A percentile compares a stretch with the other conserved stretches of the same genome.
phyloP scores from a whole-genome alignment of 2,888 invertebrate genomes.

The Megastigmus dorsalis region DNA sequence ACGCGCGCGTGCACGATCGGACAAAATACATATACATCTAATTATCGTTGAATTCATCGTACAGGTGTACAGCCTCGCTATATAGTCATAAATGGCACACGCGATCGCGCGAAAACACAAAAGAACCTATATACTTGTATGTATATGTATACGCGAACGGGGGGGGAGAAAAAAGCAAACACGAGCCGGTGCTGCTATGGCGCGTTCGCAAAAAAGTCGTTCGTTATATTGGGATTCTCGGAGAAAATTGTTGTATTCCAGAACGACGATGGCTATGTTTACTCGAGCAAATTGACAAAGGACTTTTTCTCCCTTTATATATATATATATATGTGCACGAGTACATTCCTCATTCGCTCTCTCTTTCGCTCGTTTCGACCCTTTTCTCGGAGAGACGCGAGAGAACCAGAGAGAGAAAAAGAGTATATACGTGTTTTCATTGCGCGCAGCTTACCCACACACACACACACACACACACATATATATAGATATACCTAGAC shows the following conservation, averaged over 20 bases:
- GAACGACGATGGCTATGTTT: not conserved
- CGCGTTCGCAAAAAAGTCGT: not conserved
- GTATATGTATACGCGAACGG: no score
- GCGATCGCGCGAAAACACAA: not conserved
- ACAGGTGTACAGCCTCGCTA: not conserved
- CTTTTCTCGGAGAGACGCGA: conserved; percentile 1
- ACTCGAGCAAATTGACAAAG: conserved; percentile 8
- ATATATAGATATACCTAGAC: no score
- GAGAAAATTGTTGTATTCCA: conserved; percentile 9
- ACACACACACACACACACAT: no score
- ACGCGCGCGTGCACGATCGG: not conserved
- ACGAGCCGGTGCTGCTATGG: no score
- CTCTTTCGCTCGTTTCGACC: not conserved
- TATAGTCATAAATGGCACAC: not conserved
- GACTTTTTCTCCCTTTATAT: not conserved
- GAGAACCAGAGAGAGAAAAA: no score
- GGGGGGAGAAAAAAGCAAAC: not conserved
- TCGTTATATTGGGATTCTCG: not conserved
- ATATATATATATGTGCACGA: not conserved
- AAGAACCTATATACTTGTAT: no score
- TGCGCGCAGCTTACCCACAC: no score
- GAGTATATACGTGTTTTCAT: not conserved
- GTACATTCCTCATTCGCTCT: not conserved
- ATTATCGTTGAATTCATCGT: conserved; percentile 10
- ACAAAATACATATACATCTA: not conserved